Evolutionary conservation across 92 coral and sea anemone genomes (phyloP).

Genomic region (Actinostola sp.): DNA sequence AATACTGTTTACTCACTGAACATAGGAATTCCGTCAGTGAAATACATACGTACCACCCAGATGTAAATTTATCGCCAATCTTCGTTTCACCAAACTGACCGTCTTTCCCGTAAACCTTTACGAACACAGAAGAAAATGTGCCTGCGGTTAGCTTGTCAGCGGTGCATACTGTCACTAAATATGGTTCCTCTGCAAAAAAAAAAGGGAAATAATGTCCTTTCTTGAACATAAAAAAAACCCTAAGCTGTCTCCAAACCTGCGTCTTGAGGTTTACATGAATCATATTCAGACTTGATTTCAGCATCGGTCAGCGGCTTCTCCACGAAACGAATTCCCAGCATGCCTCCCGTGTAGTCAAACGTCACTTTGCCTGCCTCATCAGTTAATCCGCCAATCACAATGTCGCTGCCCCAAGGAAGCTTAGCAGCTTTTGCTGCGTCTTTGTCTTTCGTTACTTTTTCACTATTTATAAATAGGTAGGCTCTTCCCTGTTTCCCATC

Average conservation of each 20-base stretch:
- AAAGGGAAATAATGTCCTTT: neutral
- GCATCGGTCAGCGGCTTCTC: constrained; percentile 37
- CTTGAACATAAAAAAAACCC: neutral
- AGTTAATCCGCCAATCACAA: constrained; percentile 56
- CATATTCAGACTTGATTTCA: constrained; percentile 13
- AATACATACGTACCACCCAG: constrained; percentile 47
- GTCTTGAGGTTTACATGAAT: constrained; percentile 23
- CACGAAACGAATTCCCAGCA: constrained; percentile 39
- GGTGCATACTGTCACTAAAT: constrained; percentile 66
- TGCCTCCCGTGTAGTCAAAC: constrained; percentile 27
- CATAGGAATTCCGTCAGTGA: no score
- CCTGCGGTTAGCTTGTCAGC: constrained; percentile 53
- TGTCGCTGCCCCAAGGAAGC: constrained; percentile 57
- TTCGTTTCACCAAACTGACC: constrained; percentile 68
- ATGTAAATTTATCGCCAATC: constrained; percentile 36
- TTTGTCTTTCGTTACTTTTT: constrained; percentile 40
- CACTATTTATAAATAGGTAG: constrained; percentile 68
- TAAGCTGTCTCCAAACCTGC: constrained; percentile 10
- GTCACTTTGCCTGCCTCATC: constrained; percentile 38
- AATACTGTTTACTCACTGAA: no score
- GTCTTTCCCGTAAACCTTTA: constrained; percentile 61
- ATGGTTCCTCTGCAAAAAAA: constrained; percentile 43
- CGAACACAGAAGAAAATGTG: constrained; percentile 63
- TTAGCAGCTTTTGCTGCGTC: constrained; percentile 50
- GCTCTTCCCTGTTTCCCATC: constrained; percentile 61